Conservation (phyloP, 2,888 invertebrate species). For the Acronicta aceris region DNA sequence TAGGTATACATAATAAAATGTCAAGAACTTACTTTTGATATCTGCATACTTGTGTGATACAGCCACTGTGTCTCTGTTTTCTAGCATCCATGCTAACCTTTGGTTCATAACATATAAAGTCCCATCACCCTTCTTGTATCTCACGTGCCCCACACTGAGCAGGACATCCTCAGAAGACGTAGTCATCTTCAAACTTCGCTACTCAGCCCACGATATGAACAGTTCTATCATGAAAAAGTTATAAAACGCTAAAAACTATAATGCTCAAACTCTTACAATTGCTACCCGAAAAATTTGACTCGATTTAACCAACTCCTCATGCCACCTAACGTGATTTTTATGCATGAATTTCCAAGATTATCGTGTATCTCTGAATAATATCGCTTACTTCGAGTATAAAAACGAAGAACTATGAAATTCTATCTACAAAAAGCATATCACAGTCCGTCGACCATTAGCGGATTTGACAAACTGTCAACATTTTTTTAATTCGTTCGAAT, state of each 20-base stretch:
- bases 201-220: conserved; percentile 41
- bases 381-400: conserved; percentile 61
- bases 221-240: conserved; percentile 58
- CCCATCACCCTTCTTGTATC: conserved; percentile 98
- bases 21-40: conserved; percentile 94
- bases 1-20: background rate
- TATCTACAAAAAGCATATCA: conserved; percentile 77
- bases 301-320: conserved; percentile 33
- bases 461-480: conserved; percentile 76
- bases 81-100: conserved; percentile 98
- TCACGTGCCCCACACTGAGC: conserved; percentile 96
- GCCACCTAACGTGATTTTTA: conserved; percentile 16
- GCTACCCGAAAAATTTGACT: conserved; percentile 43
- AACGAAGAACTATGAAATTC: conserved; percentile 69
- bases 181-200: conserved; percentile 89
- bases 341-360: conserved; percentile 32
- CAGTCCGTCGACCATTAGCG: conserved; percentile 78
- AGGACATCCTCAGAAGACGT: conserved; percentile 98
- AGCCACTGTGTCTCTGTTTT: conserved; percentile 96
- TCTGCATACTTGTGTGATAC: conserved; percentile 98
- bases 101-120: conserved; percentile 98
- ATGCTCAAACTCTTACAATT: conserved; percentile 51
- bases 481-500: conserved; percentile 37
- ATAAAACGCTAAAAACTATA: conserved; percentile 56
- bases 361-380: conserved; percentile 38